Evolutionary conservation across 2,797 vertebrate species (phyloP).

Genomic region (Lophotriccus pileatus): DNA sequence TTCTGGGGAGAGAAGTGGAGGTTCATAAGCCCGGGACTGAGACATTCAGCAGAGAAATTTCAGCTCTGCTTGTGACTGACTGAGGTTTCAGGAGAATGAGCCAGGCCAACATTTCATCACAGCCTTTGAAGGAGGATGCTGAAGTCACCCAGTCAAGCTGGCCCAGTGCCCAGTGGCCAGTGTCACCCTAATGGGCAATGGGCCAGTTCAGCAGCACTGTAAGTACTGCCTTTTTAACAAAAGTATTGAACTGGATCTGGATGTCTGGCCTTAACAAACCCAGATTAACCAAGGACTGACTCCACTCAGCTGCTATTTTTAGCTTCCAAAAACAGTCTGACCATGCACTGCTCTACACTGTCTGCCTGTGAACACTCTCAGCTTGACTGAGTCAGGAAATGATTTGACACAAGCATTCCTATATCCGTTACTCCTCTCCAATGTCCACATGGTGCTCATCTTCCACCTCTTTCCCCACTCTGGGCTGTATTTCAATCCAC

Average conservation of each 20-base stretch:
- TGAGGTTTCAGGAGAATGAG: neutral
- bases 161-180: slow-evolving; percentile 10
- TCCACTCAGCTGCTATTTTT: neutral
- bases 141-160: slow-evolving; percentile 17
- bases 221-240: neutral
- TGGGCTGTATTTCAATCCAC: neutral
- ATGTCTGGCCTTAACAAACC: neutral
- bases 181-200: neutral
- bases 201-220: neutral
- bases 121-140: neutral
- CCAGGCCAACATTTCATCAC: neutral
- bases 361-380: neutral
- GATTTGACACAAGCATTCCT: rapidly evolving
- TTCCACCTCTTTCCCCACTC: neutral
- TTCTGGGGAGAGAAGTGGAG: neutral
- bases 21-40: neutral
- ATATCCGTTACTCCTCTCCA: neutral
- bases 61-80: neutral
- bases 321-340: neutral
- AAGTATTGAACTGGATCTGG: neutral
- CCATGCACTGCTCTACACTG: rapidly evolving
- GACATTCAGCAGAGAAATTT: neutral
- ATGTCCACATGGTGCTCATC: rapidly evolving
- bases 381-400: neutral
- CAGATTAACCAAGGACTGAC: neutral